phyloP scores from a whole-genome alignment of 2,888 invertebrate species.

The Hydropsyche betteni region DNA sequence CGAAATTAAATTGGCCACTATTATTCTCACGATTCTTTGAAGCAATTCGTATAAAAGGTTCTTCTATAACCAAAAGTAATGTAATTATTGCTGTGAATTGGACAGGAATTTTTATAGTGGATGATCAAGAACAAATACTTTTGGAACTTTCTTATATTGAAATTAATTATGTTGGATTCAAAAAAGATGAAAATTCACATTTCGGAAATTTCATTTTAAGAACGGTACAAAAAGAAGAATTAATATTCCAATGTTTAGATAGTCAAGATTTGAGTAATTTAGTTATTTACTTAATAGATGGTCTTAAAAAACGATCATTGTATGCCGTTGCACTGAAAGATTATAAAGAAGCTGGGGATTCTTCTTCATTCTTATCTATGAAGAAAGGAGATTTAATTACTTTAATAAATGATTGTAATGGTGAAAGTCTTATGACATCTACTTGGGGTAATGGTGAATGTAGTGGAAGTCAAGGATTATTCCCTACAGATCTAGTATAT shows the following conservation, averaged over 20 bases:
- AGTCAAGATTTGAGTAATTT: conserved; percentile 86
- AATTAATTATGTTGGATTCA: conserved; percentile 78
- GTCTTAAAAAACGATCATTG: conserved; percentile 84
- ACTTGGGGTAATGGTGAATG: conserved; percentile 79
- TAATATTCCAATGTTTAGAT: conserved; percentile 88
- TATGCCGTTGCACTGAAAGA: conserved; percentile 81
- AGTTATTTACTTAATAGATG: conserved; percentile 85
- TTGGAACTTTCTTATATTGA: conserved; percentile 88
- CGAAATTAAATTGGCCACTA: conserved; percentile 93
- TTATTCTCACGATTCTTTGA: conserved; percentile 95
- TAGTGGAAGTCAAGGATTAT: conserved; percentile 79
- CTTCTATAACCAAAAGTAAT: conserved; percentile 72
- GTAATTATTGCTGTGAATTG: conserved; percentile 94
- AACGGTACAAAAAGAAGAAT: conserved; percentile 89
- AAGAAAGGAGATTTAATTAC: conserved; percentile 84
- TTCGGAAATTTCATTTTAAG: conserved; percentile 77
- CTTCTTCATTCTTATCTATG: conserved; percentile 68
- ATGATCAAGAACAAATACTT: conserved; percentile 90
- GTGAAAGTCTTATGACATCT: conserved; percentile 76
- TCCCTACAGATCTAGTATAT: conserved; percentile 87
- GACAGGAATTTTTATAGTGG: conserved; percentile 91
- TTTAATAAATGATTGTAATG: conserved; percentile 77
- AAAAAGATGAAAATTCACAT: conserved; percentile 63
- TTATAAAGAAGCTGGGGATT: conserved; percentile 66
- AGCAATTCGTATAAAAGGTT: conserved; percentile 80